Evolutionary conservation across 2,888 invertebrate species (phyloP).

Genomic region (Nebria brevicollis): DNA sequence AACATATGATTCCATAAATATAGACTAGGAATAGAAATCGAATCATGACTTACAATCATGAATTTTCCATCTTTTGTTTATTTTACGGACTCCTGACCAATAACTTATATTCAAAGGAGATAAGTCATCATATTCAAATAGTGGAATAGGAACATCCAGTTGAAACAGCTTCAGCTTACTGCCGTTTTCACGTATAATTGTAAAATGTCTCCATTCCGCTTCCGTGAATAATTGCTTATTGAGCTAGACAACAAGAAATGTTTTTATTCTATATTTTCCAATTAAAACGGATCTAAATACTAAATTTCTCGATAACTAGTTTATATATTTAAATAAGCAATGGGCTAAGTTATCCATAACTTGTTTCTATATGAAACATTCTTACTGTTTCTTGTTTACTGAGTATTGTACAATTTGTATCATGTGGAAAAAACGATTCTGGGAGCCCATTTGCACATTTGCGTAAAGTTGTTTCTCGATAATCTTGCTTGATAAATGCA

Average conservation of each 20-base stretch:
- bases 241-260: not conserved
- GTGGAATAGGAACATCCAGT: not conserved
- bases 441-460: conserved; percentile 24
- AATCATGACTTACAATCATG: conserved; percentile 15
- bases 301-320: no score
- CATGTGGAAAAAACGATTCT: not conserved
- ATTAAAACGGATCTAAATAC: no score
- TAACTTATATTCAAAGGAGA: not conserved
- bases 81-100: not conserved
- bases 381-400: no score
- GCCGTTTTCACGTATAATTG: not conserved
- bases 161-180: conserved; percentile 7
- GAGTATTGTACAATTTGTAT: no score
- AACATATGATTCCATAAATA: no score
- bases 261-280: no score
- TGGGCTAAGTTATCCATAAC: no score
- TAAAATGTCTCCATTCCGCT: conserved; percentile 28
- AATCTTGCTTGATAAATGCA: not conserved
- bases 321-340: no score
- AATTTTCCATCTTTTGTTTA: conserved; percentile 21
- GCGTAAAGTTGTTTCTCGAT: conserved; percentile 8
- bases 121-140: conserved; percentile 5
- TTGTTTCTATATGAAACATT: no score
- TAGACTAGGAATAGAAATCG: no score
- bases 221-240: not conserved